A percentile compares a stretch with the other conserved stretches of the same genome.
These are phyloP conservation scores for Phymorhynchus buccinoides DNA, from an alignment of 1,140 invertebrate genomes.

Conservation along the genomic window DNA sequence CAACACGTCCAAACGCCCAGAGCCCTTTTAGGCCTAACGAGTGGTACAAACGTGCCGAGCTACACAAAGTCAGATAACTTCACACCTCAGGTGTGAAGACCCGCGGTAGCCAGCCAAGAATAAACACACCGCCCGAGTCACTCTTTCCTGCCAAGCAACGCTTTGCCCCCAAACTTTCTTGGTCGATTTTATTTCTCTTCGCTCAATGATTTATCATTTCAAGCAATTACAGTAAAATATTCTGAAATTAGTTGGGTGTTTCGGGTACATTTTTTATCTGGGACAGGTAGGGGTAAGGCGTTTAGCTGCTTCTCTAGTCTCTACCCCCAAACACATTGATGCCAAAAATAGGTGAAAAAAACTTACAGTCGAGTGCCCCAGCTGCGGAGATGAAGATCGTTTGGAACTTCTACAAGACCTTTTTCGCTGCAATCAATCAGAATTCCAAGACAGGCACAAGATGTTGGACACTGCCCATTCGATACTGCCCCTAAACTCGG, in stretches of 20 bases:
- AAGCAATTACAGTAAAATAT: background rate
- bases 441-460: slow-evolving; percentile 67
- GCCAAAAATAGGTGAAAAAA: slow-evolving; percentile 42
- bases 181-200: background rate
- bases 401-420: slow-evolving; percentile 65
- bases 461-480: slow-evolving; percentile 61
- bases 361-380: slow-evolving; percentile 71
- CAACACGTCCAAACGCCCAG: too few species aligned
- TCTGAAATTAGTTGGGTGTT: background rate
- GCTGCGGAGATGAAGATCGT: slow-evolving; percentile 57
- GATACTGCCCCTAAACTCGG: slow-evolving; percentile 35
- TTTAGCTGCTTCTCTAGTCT: background rate
- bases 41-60: slow-evolving; percentile 17
- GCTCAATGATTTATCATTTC: background rate
- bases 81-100: slow-evolving; percentile 38
- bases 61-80: slow-evolving; percentile 37
- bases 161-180: background rate
- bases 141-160: slow-evolving; percentile 8
- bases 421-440: slow-evolving; percentile 69
- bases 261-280: background rate
- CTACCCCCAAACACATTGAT: background rate
- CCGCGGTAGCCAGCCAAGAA: slow-evolving; percentile 23
- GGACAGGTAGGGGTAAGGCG: background rate
- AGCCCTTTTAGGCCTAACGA: background rate
- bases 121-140: slow-evolving; percentile 17